Conservation (phyloP, 2,888 invertebrate genomes). For the Craniophora ligustri region DNA sequence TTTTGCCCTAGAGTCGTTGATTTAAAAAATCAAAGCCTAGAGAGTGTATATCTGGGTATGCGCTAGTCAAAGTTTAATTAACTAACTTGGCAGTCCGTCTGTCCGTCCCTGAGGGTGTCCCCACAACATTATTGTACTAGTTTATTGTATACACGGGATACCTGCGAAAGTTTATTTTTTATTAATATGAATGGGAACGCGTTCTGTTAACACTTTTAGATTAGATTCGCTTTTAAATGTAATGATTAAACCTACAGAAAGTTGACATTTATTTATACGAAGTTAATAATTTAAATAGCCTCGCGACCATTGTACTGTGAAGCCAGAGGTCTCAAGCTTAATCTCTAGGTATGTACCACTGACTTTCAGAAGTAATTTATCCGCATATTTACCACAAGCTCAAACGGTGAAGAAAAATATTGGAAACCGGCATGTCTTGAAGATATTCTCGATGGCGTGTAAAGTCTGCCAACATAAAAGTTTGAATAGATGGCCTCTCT, state of each 20-base stretch:
- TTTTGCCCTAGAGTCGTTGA: background rate
- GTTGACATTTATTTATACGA: slow-evolving; percentile 32
- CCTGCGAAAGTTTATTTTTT: slow-evolving; percentile 40
- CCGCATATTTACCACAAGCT: too few relatives aligned
- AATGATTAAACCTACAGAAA: slow-evolving; percentile 8
- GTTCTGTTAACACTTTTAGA: slow-evolving; percentile 10
- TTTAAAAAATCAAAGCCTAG: slow-evolving; percentile 1
- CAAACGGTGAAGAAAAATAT: too few relatives aligned
- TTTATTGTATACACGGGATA: slow-evolving; percentile 28
- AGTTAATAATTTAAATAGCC: too few relatives aligned
- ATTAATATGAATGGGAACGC: slow-evolving; percentile 15
- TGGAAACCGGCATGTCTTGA: too few relatives aligned
- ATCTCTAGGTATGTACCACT: too few relatives aligned
- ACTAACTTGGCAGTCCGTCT: slow-evolving; percentile 9
- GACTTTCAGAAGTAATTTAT: too few relatives aligned
- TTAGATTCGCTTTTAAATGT: slow-evolving; percentile 21
- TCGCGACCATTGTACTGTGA: too few relatives aligned
- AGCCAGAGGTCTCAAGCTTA: too few relatives aligned
- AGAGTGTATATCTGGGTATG: too few relatives aligned
- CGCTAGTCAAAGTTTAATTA: slow-evolving; percentile 42
- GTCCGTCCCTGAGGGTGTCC: slow-evolving; percentile 18
- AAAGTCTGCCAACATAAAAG: too few relatives aligned
- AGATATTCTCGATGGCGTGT: too few relatives aligned
- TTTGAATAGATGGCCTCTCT: too few relatives aligned
- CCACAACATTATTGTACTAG: slow-evolving; percentile 26